Evolutionary conservation across 2,888 invertebrate species (phyloP).

Genomic region (Plusia festucae): DNA sequence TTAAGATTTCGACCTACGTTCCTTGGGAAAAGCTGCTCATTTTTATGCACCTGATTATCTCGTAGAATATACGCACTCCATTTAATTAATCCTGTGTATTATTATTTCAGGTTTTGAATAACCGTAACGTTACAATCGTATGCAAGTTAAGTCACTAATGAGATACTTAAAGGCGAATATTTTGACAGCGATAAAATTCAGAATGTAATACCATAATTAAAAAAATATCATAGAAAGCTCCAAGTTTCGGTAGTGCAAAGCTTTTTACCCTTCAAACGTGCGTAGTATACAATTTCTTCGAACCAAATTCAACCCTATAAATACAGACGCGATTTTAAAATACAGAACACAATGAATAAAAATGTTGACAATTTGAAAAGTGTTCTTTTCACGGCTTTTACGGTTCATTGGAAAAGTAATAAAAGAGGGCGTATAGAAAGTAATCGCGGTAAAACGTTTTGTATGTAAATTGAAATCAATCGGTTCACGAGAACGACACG

Average conservation of each 20-base stretch:
- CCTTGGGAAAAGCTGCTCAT: too few relatives aligned
- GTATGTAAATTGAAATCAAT: slow-evolving; percentile 82
- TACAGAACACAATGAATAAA: slow-evolving; percentile 24
- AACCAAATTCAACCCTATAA: background rate
- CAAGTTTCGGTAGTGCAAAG: background rate
- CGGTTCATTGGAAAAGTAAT: slow-evolving; percentile 72
- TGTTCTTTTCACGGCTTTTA: slow-evolving; percentile 61
- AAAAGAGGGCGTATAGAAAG: slow-evolving; percentile 71
- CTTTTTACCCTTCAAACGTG: slow-evolving; percentile 2
- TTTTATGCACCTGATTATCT: too few relatives aligned
- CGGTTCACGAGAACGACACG: slow-evolving; percentile 60
- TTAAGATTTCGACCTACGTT: too few relatives aligned
- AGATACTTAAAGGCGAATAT: background rate
- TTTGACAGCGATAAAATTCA: background rate
- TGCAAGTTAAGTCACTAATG: too few relatives aligned
- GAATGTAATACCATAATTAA: background rate
- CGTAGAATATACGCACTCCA: too few relatives aligned
- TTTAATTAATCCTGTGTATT: too few relatives aligned
- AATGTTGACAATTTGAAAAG: slow-evolving; percentile 55
- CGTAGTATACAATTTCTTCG: background rate
- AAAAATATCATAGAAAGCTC: background rate
- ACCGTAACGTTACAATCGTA: too few relatives aligned
- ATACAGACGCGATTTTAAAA: background rate
- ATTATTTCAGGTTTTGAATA: too few relatives aligned
- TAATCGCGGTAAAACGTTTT: slow-evolving; percentile 79